These are phyloP conservation scores for Nixonia krombeini DNA, from an alignment of 1,140 invertebrate genomes.

Conservation along the genomic window DNA sequence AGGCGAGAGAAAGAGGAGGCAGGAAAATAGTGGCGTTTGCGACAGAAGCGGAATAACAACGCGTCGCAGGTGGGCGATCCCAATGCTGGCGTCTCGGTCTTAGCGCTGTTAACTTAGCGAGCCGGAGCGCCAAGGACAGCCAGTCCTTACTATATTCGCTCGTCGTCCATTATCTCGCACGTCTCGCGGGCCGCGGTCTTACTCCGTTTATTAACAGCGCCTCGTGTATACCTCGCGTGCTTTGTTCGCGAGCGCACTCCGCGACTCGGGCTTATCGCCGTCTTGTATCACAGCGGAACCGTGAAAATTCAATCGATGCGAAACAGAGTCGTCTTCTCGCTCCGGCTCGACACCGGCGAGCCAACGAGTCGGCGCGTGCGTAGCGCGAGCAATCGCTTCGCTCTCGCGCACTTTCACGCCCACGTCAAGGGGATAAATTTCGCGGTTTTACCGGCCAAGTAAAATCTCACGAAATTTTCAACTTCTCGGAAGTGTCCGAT, in stretches of 20 bases:
- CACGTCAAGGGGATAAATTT: no score
- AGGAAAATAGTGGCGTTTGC: conserved; percentile 12
- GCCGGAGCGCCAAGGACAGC: conserved; percentile 33
- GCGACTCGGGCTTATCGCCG: conserved; percentile 32
- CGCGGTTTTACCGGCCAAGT: no score
- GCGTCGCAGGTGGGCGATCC: conserved; percentile 45
- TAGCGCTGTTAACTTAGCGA: conserved; percentile 15
- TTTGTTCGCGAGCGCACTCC: conserved; percentile 37
- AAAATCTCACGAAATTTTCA: background rate
- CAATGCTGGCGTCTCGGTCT: conserved; percentile 30
- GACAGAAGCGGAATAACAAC: conserved; percentile 42
- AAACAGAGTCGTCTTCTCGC: conserved; percentile 7
- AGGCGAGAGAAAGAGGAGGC: no score
- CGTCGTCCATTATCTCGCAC: conserved; percentile 32
- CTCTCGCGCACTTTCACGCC: background rate
- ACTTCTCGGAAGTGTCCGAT: background rate
- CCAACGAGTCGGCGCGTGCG: background rate
- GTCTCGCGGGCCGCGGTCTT: conserved; percentile 16
- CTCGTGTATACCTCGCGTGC: conserved; percentile 27
- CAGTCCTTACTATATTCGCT: conserved; percentile 29
- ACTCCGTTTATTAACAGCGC: conserved; percentile 44
- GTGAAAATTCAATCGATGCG: conserved; percentile 42
- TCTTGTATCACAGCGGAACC: conserved; percentile 33
- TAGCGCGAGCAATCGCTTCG: background rate
- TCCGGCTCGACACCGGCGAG: no score